Conservation (phyloP, 2,797 vertebrate genomes). For the Melanotaenia parkinsoni region DNA sequence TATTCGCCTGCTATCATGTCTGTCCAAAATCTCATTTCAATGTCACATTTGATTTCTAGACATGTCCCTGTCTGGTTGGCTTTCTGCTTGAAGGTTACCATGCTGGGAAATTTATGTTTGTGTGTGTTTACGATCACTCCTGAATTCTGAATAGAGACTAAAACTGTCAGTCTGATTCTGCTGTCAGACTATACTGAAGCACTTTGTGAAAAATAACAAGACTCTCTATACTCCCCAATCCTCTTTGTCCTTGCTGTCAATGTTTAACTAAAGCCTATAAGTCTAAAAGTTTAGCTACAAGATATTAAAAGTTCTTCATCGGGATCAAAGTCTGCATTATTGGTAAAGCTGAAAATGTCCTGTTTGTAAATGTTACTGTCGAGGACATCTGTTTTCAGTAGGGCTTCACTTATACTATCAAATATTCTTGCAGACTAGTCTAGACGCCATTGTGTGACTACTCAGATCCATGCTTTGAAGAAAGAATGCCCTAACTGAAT, state of each 20-base stretch:
- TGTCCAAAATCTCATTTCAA: constrained; percentile 44
- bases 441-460: too few relatives aligned
- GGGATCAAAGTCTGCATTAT: not conserved
- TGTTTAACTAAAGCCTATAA: constrained; percentile 2
- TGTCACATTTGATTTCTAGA: constrained; percentile 53
- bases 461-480: not conserved
- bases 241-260: constrained; percentile 46
- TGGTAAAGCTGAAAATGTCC: not conserved
- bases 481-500: too few relatives aligned
- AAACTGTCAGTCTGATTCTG: constrained; percentile 34
- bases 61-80: not conserved
- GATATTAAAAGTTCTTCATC: not conserved
- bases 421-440: too few relatives aligned
- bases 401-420: too few relatives aligned
- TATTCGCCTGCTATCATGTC: not conserved
- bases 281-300: not conserved
- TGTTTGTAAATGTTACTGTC: too few relatives aligned
- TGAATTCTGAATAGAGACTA: constrained; percentile 26
- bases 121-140: constrained; percentile 6
- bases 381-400: too few relatives aligned
- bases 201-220: constrained; percentile 23
- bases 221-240: constrained; percentile 1
- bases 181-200: constrained; percentile 37
- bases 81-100: constrained; percentile 23
- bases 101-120: constrained; percentile 26